Evolutionary conservation across 1,140 invertebrate genomes (phyloP), one percentile per base, ranked within the genome.

Genomic region (Pogonomyrmex californicus): DNA sequence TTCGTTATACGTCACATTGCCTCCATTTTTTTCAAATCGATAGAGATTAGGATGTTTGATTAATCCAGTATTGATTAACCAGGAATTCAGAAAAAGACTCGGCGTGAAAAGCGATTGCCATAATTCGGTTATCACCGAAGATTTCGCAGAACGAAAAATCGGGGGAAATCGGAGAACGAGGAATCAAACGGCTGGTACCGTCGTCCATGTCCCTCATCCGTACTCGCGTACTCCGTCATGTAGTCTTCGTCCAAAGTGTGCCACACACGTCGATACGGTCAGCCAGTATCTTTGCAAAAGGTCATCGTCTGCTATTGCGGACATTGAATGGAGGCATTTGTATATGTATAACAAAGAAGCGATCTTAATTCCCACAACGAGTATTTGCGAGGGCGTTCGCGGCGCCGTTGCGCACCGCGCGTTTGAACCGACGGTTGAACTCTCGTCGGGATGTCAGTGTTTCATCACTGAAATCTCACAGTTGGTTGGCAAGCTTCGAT

Each of bases 251-350:
- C 51, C 38, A 41, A 63, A 86, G 79, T 86, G 68, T 85, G 60
- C 54, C 63, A 63, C 75, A 70, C 63, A 63, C 76, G 75, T 89
- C 65, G 86, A 90, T 86, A 90, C 51, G 58, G 38, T 44, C 60
- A 66, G 44, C 41, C 86, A 75, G 81, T 91, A 88, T 91, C 86
- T 82, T 82, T 36, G 38, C 62, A 54, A 90, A 88, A 91, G 90
- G 89, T 88, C 87, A 91, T 90, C 90, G 83, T 90, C 83, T 91
- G 89, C 85, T 88, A 88, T 86, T 86, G 87, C 89, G 78, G 75
- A 78, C 66, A 87, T 71, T 56, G 71, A 88, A 33, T 73, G 73
- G 81, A 88, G 77, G 86, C 76, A 63, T 82, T 79, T 87, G 51
- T 81, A 81, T 70, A 83, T 60, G 79, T 83, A 78, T 71, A 90